Percentiles rank a stretch among this genome's conserved stretches.
Evolutionary conservation across 2,113 vertebrate species (phyloP).

Genomic region (Rhinichthys klamathensis): DNA sequence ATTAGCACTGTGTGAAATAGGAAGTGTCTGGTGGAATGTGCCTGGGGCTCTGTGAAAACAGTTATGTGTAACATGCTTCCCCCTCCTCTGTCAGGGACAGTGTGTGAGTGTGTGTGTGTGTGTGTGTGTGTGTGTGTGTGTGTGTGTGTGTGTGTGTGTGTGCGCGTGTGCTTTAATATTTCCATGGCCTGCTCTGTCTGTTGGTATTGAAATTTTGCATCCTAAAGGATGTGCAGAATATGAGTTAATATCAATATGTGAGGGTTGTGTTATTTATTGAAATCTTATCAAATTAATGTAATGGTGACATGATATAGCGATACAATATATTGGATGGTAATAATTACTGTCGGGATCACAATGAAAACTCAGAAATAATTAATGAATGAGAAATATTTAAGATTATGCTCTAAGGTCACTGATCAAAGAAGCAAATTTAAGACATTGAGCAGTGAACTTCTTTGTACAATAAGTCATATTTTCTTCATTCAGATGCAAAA

Average conservation of each 20-base stretch:
- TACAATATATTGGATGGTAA: background rate
- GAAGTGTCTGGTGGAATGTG: slow-evolving; percentile 72
- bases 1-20: slow-evolving; percentile 66
- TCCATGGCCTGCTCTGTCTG: slow-evolving; percentile 37
- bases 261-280: slow-evolving; percentile 20
- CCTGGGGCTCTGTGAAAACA: slow-evolving; percentile 68
- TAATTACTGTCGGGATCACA: background rate
- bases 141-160: background rate
- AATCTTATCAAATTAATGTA: background rate
- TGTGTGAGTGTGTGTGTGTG: too few relatives aligned
- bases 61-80: slow-evolving; percentile 44
- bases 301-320: background rate
- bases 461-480: too few relatives aligned
- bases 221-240: slow-evolving; percentile 1
- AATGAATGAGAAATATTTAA: too few relatives aligned
- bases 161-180: background rate
- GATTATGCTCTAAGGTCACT: too few relatives aligned
- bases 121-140: too few relatives aligned
- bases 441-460: too few relatives aligned
- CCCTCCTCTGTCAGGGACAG: slow-evolving; percentile 13
- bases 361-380: too few relatives aligned
- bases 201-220: slow-evolving; percentile 24
- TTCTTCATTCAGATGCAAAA: too few relatives aligned
- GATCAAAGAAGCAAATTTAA: too few relatives aligned
- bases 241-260: background rate